Base-by-base conservation (phyloP, 30 jellyfish, hydroid and myxozoan genomes). In the Sanderia malayensis region DNA sequence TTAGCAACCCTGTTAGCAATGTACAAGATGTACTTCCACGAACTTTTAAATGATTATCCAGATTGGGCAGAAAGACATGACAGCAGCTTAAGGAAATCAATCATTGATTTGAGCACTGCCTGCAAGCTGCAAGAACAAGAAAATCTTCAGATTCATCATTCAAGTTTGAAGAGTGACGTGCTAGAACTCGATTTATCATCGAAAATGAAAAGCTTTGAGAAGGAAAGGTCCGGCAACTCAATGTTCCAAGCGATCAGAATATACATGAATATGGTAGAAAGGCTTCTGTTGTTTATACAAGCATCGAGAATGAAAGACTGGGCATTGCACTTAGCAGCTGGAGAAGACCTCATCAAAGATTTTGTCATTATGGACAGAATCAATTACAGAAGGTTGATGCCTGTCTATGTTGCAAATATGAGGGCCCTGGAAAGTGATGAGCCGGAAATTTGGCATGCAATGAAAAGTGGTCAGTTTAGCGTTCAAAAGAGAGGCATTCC, bases 221-320 rank as follows among this genome's bases (percentile, higher is more conserved):
- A 57, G 33, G 32, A 24, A 57, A n/a, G 68, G n/a, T 20, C 68
- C 68, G 68, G 68, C 9, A 57, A 57, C 68, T 57, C 33, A 20
- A 57, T 20, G 33, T 57, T 20, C 68, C 33, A 57, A n/a, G 68
- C 29, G 22, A 57, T n/a, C 29, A n/a, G 68, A 24, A 20, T 25
- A 57, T 37, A 37, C 52, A 37, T 37, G 52, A 6, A 37, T 6
- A 37, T 37, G 52, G 52, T 37, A 6, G 52, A 37, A 37, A 37
- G 52, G 13, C 10, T 6, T 37, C 52, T 4, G 6, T 6, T 4
- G 13, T 37, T 37, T 13, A 13, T 37, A 4, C 17, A 4, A 4
- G 52, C 52, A 4, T 37, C 52, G 13, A 37, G 52, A 37, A 4
- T 13, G 13, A 6, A 37, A 37, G 52, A 37, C 13, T 37, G 52